These are phyloP conservation scores for Bombyx mandarina DNA, from an alignment of 1,140 invertebrate genomes.

Conservation along the genomic window DNA sequence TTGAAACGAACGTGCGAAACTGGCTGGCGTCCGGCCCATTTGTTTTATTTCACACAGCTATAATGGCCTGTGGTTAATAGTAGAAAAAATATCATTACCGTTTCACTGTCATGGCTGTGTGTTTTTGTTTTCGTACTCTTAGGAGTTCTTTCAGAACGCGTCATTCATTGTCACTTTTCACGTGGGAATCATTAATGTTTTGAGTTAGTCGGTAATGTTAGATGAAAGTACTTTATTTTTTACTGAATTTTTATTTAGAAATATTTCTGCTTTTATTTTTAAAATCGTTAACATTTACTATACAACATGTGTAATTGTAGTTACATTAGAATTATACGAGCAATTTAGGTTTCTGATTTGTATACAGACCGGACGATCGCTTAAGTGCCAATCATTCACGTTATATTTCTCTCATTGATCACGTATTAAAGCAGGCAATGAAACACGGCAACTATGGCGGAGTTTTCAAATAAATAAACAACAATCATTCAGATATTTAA, in stretches of 20 bases:
- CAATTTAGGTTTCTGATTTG: no score
- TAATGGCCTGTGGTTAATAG: conserved; percentile 18
- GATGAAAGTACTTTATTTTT: no score
- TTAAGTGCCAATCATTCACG: conserved; percentile 1
- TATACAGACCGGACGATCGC: no score
- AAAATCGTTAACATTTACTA: no score
- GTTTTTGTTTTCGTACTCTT: neutral
- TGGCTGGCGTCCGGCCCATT: conserved; percentile 28
- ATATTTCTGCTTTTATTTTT: no score
- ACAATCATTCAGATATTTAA: no score
- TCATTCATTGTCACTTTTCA: neutral
- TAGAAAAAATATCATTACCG: conserved; percentile 17
- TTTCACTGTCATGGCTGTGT: conserved; percentile 13
- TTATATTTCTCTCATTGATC: conserved; percentile 1
- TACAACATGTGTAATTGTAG: no score
- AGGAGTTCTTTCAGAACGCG: conserved; percentile 2
- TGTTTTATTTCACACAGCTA: conserved; percentile 25
- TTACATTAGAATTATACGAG: no score
- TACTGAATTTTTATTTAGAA: no score
- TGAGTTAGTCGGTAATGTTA: no score
- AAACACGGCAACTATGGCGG: neutral
- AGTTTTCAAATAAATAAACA: no score
- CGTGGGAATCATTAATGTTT: no score
- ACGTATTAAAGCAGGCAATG: neutral
- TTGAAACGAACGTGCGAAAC: conserved; percentile 29